These are phyloP conservation scores for Chloebia gouldiae DNA, from an alignment of 2,113 vertebrate species.

Conservation along the genomic window DNA sequence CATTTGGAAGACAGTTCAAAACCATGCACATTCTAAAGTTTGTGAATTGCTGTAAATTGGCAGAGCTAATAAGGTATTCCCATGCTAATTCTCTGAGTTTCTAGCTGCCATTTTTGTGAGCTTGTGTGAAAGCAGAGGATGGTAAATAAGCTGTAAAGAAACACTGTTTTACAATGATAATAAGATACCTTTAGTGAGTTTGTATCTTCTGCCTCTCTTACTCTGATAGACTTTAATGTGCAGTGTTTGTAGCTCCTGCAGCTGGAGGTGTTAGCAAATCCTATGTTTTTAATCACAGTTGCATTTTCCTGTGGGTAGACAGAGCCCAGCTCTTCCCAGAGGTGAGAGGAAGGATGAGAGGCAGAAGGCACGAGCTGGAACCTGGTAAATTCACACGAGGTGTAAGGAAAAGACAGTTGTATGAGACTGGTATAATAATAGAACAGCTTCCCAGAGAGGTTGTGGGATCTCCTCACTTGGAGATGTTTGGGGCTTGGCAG, in stretches of 20 bases:
- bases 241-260: background rate
- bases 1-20: background rate
- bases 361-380: background rate
- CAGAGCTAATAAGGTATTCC: background rate
- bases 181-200: background rate
- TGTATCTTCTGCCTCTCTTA: background rate
- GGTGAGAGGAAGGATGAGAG: background rate
- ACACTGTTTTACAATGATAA: background rate
- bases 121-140: background rate
- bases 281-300: background rate
- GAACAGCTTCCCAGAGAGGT: background rate
- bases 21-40: background rate
- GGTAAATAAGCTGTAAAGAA: background rate
- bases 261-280: background rate
- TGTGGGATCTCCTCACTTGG: background rate
- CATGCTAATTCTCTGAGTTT: background rate
- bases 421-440: background rate
- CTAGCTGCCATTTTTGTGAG: background rate
- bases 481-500: background rate
- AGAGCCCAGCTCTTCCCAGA: background rate
- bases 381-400: background rate
- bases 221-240: background rate
- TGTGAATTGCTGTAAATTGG: background rate
- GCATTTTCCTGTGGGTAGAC: background rate
- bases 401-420: background rate